Evolutionary conservation across 1,140 invertebrate genomes (phyloP), one percentile per base, ranked within the genome.

Genomic region (Drosophila carrolli): DNA sequence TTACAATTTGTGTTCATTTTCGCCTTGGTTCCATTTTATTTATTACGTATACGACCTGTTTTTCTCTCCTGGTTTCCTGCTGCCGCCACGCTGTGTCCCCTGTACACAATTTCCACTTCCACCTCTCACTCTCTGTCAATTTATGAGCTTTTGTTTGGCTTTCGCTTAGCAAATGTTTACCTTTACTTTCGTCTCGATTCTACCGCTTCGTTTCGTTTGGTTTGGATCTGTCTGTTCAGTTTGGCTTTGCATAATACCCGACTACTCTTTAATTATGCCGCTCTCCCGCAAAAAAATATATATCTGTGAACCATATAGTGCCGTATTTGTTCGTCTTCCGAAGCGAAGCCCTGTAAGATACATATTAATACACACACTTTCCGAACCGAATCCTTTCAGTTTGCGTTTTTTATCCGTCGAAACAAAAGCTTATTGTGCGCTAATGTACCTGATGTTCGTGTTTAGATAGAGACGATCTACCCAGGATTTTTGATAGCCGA

Each of bases 101-200:
- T 79, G 77, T 77, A 71, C 63, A 83, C 83, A 79, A 68, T 80
- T 82, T 86, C 75, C 72, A 73, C 62, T 76, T 29, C 14, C 59
- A 23, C 27, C 50, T 16, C 47, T 19, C 10, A 19, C 44, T 78
- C 61, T 62, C 83, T 79, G 75, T 79, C 82, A 79, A 86, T 86
- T 88, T 86, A 79, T 86, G 84, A 86, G 82, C 79, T 86, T 86
- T 86, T 86, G 84, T 86, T 86, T 89, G 84, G 84, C 54, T 86
- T 89, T 84, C 84, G 84, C 83, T 89, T 89, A 89, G 84, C 80
- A 77, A 89, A 88, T 88, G 75, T 83, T 86, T 79, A 88, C 75
- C 75, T 86, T 79, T 66, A 72, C 78, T 68, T 68, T 67, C 74
- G 58, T 37, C 63, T 19, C 37, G 29, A 62, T 55, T 55, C 38